Conservation (phyloP, 2,888 invertebrate species). For the Tortricodes alternella region DNA sequence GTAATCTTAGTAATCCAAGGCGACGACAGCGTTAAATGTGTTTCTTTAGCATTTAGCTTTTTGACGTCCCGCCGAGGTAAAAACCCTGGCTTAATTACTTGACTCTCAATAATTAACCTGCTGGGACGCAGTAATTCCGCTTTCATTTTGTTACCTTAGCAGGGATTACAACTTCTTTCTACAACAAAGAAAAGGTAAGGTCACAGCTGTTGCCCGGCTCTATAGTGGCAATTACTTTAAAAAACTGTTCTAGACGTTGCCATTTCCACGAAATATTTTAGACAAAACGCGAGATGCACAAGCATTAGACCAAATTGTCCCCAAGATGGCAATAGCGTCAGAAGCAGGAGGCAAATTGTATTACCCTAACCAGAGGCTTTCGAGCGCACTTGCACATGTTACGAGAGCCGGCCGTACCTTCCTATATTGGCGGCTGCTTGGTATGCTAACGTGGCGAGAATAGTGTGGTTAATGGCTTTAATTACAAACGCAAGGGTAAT, state of each 20-base stretch:
- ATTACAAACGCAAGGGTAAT: neutral
- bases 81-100: constrained; percentile 30
- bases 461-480: neutral
- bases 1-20: constrained; percentile 24
- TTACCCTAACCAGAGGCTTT: constrained; percentile 64
- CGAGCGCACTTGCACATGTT: constrained; percentile 53
- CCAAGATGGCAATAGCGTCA: constrained; percentile 70
- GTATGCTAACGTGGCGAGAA: neutral
- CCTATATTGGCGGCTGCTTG: constrained; percentile 6
- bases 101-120: constrained; percentile 31
- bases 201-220: constrained; percentile 22
- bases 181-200: constrained; percentile 21
- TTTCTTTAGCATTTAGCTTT: constrained; percentile 26
- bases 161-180: constrained; percentile 21
- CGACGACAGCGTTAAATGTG: constrained; percentile 19
- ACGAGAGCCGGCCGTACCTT: constrained; percentile 38
- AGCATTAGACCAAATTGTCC: constrained; percentile 73
- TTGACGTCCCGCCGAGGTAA: constrained; percentile 28
- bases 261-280: constrained; percentile 52
- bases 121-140: constrained; percentile 23
- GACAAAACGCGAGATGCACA: constrained; percentile 58
- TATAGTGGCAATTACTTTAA: constrained; percentile 33
- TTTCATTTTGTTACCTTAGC: constrained; percentile 26
- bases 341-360: constrained; percentile 70
- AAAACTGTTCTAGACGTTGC: constrained; percentile 33